Evolutionary conservation across 2,113 vertebrate species (phyloP).

Genomic region (Fulmarus glacialis): DNA sequence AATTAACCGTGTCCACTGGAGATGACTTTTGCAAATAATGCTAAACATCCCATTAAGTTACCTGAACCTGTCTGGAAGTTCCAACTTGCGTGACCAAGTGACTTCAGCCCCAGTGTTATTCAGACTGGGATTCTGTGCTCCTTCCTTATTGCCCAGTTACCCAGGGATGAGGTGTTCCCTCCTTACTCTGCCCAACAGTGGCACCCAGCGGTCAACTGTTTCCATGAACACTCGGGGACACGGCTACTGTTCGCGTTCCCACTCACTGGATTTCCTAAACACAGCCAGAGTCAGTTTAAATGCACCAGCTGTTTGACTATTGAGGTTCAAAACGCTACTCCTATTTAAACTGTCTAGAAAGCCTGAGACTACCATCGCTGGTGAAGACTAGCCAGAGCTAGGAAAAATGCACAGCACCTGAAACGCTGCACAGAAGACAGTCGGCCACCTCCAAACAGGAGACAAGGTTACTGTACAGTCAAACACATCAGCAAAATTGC

Average conservation of each 20-base stretch:
- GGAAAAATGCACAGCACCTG: not conserved
- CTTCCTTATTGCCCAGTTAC: rapidly evolving
- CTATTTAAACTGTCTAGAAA: not conserved
- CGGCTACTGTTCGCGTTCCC: not conserved
- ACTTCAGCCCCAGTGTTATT: rapidly evolving
- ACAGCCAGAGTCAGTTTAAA: not conserved
- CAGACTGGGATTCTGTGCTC: rapidly evolving
- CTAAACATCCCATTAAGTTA: not conserved
- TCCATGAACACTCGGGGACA: not conserved
- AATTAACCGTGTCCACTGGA: not conserved
- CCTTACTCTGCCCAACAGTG: not conserved
- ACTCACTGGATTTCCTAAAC: not conserved
- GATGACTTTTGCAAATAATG: not conserved
- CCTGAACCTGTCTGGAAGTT: rapidly evolving
- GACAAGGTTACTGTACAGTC: rapidly evolving
- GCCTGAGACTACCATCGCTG: not conserved
- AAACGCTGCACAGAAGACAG: not conserved
- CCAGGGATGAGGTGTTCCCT: rapidly evolving
- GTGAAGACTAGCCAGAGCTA: not conserved
- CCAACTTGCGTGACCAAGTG: not conserved
- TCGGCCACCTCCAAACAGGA: too few species aligned
- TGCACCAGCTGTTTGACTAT: rapidly evolving
- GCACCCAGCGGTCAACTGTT: not conserved
- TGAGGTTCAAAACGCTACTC: not conserved
- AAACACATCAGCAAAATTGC: not conserved